Conservation (phyloP, 2,797 vertebrate species). For the Galagoides demidoff region DNA sequence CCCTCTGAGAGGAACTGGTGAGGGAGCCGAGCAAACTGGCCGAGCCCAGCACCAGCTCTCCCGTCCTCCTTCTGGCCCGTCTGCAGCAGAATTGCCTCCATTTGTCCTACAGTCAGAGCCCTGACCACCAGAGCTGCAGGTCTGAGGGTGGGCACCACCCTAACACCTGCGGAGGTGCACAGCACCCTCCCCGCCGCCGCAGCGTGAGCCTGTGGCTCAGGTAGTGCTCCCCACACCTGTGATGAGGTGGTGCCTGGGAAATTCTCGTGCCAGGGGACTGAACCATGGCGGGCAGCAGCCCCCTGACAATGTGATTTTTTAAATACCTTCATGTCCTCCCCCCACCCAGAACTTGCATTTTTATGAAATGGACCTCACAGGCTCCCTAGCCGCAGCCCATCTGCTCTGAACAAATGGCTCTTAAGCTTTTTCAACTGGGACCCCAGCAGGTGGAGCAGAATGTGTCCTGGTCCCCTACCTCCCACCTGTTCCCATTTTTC, state of each 20-base stretch:
- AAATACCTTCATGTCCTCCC: neutral
- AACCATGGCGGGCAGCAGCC: accelerated
- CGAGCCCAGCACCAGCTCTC: accelerated
- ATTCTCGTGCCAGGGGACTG: neutral
- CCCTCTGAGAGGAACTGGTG: neutral
- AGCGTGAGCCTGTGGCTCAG: neutral
- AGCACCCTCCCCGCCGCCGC: neutral
- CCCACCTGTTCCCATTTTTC: neutral
- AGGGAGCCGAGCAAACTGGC: neutral
- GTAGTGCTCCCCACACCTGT: neutral
- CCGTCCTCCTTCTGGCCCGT: neutral
- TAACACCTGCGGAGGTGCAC: accelerated
- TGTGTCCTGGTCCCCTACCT: accelerated
- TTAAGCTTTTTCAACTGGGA: neutral
- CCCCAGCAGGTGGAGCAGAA: neutral
- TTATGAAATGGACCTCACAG: neutral
- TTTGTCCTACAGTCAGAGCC: neutral
- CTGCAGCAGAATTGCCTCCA: accelerated
- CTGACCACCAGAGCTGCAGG: accelerated
- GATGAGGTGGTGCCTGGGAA: accelerated
- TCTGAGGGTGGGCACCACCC: neutral
- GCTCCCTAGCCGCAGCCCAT: neutral
- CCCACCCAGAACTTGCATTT: neutral
- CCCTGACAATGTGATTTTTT: neutral
- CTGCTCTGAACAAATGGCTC: neutral